Base-by-base conservation (phyloP, 2,888 invertebrate genomes). In the Euplagia quadripunctaria region DNA sequence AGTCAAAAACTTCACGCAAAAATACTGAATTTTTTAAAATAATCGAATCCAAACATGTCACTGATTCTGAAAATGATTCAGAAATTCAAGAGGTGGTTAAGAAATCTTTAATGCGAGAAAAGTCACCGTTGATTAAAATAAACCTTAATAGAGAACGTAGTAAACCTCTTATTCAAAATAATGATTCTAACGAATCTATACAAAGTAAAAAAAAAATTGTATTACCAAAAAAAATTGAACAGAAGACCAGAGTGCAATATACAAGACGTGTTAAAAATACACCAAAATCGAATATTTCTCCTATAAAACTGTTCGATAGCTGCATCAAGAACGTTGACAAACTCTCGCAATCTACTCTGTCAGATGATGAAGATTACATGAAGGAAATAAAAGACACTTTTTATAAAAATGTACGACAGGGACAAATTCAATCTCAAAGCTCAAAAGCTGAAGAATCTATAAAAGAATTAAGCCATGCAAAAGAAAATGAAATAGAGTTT, bases 231-330 rank as follows among this genome's bases (percentile, higher is more conserved):
- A 68, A 68, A 72, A 68, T 31, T 58, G 41, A 49, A 43, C 49
- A 31, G 16, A 65, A 61, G 65, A 16, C 17, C 12, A 51, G 64
- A 42, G 17, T 20, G 8, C 64, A n/a, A 43, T 49, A 41, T 42
- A 3, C 46, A 1, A 70, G 64, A 67, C 51, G 17, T 16, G 63
- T n/a, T 43, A 72, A 72, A 75, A 64, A 55, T 55, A 70, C 46
- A n/a, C 70, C 51, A 7, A 82, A 74, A 74, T 88, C 91, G 6
- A 64, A 83, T 4, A 93, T 94, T 76, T 93, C 93, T 0, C 94
- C 94, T 0, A 87, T 93, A 67, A 89, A 86, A 77, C 68, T 88
- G 6, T 87, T 87, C 4, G 86, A 87, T 0, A 87, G 88, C 31
- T 73, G 83, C 2, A 76, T 74, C 68, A 71, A 77, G 0, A 78